phyloP scores from a whole-genome alignment of 2,113 vertebrate species.

The Mionectes macconnelli region DNA sequence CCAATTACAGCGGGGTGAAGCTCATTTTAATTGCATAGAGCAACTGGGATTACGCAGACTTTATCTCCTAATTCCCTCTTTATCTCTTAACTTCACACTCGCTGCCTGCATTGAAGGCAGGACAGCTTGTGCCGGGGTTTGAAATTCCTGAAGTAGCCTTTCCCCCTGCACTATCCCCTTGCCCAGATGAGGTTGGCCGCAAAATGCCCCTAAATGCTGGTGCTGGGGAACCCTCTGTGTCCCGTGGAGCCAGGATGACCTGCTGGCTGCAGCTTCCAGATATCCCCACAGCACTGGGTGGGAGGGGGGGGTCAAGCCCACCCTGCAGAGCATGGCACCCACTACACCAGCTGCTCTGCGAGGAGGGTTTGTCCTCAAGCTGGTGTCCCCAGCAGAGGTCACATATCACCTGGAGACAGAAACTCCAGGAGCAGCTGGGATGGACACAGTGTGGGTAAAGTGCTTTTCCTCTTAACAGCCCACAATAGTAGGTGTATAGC shows the following conservation, averaged over 20 bases:
- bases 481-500: rapidly evolving
- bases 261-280: neutral
- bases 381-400: neutral
- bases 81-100: conserved; percentile 73
- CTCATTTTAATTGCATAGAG: conserved; percentile 74
- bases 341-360: neutral
- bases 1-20: conserved; percentile 69
- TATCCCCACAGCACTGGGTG: rapidly evolving
- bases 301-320: neutral
- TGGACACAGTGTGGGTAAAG: rapidly evolving
- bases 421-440: neutral
- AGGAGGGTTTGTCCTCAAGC: rapidly evolving
- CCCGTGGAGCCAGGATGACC: rapidly evolving
- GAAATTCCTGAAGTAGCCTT: conserved; percentile 27
- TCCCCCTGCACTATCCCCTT: neutral
- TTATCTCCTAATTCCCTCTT: conserved; percentile 74
- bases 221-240: neutral
- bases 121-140: conserved; percentile 17
- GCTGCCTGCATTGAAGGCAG: conserved; percentile 47
- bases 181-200: neutral
- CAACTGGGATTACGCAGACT: conserved; percentile 69
- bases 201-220: neutral
- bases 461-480: neutral
- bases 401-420: neutral
- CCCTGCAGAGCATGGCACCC: rapidly evolving